Evolutionary conservation across 2,113 vertebrate species (phyloP).

Genomic region (Nesospiza acunhae): DNA sequence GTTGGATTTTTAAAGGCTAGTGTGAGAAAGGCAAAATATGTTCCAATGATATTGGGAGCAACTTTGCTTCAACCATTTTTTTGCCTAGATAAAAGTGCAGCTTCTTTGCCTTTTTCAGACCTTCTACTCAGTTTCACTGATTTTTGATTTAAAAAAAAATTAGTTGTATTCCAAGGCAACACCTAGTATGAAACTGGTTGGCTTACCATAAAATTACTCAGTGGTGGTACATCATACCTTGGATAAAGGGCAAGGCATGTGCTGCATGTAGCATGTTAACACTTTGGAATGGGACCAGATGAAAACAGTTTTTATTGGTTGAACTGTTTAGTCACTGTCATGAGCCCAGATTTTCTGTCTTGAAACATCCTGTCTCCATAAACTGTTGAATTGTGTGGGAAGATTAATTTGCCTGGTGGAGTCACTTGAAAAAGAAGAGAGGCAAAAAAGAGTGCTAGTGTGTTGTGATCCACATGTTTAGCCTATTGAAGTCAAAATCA

Average conservation of each 20-base stretch:
- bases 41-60: background rate
- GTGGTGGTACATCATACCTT: background rate
- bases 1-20: background rate
- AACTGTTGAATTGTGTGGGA: background rate
- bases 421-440: background rate
- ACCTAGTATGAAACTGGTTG: background rate
- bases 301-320: background rate
- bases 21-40: background rate
- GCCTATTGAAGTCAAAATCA: background rate
- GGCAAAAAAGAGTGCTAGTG: background rate
- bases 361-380: background rate
- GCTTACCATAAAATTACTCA: background rate
- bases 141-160: background rate
- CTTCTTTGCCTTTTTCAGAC: background rate
- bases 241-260: background rate
- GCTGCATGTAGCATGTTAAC: fast-evolving
- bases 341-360: background rate
- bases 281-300: background rate
- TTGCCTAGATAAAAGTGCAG: background rate
- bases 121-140: background rate
- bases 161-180: background rate
- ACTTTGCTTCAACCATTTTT: background rate
- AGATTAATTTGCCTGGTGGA: background rate
- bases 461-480: background rate
- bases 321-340: background rate